A percentile compares a stretch with the other conserved stretches of the same genome.
These are phyloP conservation scores for Promerops cafer DNA, from an alignment of 2,113 vertebrate genomes.

Conservation along the genomic window DNA sequence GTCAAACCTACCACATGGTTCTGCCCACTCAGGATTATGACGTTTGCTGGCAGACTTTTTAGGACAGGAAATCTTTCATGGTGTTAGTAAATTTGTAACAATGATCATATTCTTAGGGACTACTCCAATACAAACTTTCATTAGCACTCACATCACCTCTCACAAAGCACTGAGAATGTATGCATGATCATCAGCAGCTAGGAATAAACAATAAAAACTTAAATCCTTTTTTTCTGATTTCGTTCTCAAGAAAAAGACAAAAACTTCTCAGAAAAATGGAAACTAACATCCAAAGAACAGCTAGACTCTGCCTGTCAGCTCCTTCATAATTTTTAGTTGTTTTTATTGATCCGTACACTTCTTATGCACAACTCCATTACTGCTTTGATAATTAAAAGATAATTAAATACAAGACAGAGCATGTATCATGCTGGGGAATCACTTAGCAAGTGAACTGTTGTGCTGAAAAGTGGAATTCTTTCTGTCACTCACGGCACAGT, in stretches of 20 bases:
- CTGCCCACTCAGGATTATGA: constrained; percentile 39
- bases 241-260: not conserved
- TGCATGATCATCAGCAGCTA: not conserved
- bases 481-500: not conserved
- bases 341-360: constrained; percentile 41
- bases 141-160: not conserved
- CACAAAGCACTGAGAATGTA: not conserved
- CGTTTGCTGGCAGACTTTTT: not conserved
- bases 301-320: not conserved
- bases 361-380: constrained; percentile 31
- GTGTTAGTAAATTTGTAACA: constrained; percentile 29
- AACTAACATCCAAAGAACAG: not conserved
- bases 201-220: not conserved
- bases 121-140: constrained; percentile 33
- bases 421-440: constrained; percentile 9
- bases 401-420: constrained; percentile 58
- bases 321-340: not conserved
- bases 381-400: constrained; percentile 47
- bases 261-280: not conserved
- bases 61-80: constrained; percentile 35
- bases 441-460: constrained; percentile 28
- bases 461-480: constrained; percentile 44
- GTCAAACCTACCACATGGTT: constrained; percentile 34
- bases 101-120: constrained; percentile 23
- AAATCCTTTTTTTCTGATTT: not conserved